phyloP scores from a whole-genome alignment of 2,113 vertebrate species.

The Dendropsophus ebraccatus region DNA sequence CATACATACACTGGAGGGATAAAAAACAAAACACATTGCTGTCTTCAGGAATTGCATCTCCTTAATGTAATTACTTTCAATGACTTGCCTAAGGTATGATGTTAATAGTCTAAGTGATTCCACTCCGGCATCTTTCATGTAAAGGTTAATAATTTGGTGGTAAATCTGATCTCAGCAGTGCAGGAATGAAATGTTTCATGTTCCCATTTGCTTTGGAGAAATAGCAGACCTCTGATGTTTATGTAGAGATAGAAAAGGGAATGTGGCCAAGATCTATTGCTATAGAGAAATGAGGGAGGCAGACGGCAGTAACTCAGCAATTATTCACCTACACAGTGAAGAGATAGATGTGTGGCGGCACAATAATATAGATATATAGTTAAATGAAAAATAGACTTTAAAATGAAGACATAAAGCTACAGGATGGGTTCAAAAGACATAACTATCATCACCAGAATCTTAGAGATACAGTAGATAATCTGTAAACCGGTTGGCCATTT shows the following conservation, averaged over 20 bases:
- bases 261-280: slow-evolving; percentile 20
- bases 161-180: background rate
- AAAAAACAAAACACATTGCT: too few relatives aligned
- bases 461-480: background rate
- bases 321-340: slow-evolving; percentile 20
- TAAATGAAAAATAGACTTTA: background rate
- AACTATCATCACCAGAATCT: background rate
- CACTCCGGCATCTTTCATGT: slow-evolving; percentile 5
- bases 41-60: background rate
- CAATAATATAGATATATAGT: background rate
- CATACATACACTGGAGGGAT: background rate
- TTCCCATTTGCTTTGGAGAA: slow-evolving; percentile 12
- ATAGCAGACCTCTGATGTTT: slow-evolving; percentile 13
- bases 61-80: slow-evolving; percentile 10
- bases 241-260: slow-evolving; percentile 1
- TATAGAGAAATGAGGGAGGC: slow-evolving; percentile 13
- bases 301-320: slow-evolving; percentile 4
- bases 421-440: background rate
- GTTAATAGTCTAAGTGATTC: slow-evolving; percentile 17
- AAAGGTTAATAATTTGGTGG: background rate
- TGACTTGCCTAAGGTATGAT: background rate
- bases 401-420: background rate
- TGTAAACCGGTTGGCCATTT: background rate
- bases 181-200: slow-evolving; percentile 11
- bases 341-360: background rate